These are phyloP conservation scores for Vulpes lagopus DNA, from an alignment of 2,113 vertebrate species.

Conservation along the genomic window DNA sequence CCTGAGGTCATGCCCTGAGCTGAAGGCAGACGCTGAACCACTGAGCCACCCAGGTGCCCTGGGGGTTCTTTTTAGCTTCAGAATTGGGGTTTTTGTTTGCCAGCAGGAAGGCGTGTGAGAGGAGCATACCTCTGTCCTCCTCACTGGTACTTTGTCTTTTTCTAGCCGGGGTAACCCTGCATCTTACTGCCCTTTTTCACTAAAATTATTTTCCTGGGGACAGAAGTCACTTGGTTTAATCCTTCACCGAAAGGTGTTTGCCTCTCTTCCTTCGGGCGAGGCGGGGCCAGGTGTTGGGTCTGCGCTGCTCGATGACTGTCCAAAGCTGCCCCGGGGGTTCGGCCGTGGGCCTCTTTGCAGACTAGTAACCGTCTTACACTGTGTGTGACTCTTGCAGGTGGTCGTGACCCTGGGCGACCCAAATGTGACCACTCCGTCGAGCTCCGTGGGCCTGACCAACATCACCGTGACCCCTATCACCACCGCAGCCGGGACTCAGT, in stretches of 20 bases:
- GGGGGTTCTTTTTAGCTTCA: not conserved
- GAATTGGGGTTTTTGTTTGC: rapidly evolving
- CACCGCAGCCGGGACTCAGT: conserved; percentile 91
- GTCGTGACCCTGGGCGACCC: conserved; percentile 95
- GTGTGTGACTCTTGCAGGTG: conserved; percentile 88
- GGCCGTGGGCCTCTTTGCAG: rapidly evolving
- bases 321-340: no score
- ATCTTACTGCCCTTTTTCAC: not conserved
- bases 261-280: rapidly evolving
- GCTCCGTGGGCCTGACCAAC: conserved; percentile 94
- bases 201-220: not conserved
- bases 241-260: not conserved
- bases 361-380: rapidly evolving
- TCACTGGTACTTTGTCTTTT: no score
- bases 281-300: not conserved
- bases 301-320: no score
- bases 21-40: no score
- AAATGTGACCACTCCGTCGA: conserved; percentile 89
- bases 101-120: rapidly evolving
- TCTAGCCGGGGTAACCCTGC: no score
- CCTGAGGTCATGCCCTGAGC: no score
- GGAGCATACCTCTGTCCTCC: not conserved
- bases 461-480: conserved; percentile 96
- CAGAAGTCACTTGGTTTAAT: not conserved
- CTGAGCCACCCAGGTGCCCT: no score